Conservation (phyloP, 2,888 invertebrate genomes). For the Oscheius myriophilus region DNA sequence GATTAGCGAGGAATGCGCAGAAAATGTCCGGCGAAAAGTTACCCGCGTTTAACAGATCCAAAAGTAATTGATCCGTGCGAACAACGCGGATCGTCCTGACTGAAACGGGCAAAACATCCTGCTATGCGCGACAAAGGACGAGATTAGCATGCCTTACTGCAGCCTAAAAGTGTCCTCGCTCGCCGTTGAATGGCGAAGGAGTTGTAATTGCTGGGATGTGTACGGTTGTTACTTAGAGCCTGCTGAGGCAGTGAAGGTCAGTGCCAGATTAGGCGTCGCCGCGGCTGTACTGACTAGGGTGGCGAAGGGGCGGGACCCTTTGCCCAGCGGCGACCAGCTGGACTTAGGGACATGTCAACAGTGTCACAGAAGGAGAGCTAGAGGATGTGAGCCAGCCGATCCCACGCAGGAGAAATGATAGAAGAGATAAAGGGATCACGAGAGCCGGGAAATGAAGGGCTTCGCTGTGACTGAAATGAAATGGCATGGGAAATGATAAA, state of each 20-base stretch:
- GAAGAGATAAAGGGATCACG: too few species aligned
- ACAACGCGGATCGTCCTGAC: conserved; percentile 24
- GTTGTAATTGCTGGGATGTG: conserved; percentile 25
- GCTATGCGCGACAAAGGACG: conserved; percentile 10
- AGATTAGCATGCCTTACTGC: conserved; percentile 17
- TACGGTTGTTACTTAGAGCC: conserved; percentile 31
- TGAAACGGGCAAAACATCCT: conserved; percentile 23
- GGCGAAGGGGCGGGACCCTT: background rate
- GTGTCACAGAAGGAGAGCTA: too few species aligned
- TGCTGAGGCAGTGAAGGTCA: conserved; percentile 27
- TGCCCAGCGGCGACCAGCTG: background rate
- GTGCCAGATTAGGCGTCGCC: conserved; percentile 28
- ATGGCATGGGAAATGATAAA: too few species aligned
- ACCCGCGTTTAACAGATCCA: conserved; percentile 14
- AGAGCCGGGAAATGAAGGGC: too few species aligned
- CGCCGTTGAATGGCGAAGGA: conserved; percentile 10
- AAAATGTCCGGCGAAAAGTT: conserved; percentile 2
- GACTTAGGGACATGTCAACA: too few species aligned
- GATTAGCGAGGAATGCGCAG: background rate
- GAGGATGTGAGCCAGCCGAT: too few species aligned
- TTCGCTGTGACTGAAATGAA: too few species aligned
- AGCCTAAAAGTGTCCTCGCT: conserved; percentile 8
- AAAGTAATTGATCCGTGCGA: conserved; percentile 28
- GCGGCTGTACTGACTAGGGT: conserved; percentile 23
- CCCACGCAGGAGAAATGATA: too few species aligned